Conservation (phyloP, 2,113 vertebrate genomes). For the Leptobrachium ailaonicum region DNA sequence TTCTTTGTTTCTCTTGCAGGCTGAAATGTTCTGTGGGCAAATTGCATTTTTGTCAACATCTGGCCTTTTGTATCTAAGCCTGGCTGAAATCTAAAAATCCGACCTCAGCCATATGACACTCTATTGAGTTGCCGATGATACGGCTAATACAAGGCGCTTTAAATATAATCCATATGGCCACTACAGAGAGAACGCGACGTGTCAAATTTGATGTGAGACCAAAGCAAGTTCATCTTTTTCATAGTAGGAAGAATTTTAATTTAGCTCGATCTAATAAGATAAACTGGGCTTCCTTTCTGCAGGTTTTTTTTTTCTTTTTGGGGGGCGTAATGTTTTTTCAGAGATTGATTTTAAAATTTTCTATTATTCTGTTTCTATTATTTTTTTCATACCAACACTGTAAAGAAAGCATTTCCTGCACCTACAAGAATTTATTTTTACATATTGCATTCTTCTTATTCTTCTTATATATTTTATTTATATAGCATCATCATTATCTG, state of each 20-base stretch:
- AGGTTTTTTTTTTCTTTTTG: too few species aligned
- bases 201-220: background rate
- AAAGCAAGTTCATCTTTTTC: background rate
- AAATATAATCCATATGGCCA: conserved; percentile 31
- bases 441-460: too few species aligned
- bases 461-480: too few species aligned
- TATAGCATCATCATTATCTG: too few species aligned
- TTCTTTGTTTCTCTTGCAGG: conserved; percentile 26
- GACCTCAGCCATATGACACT: conserved; percentile 35
- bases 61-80: conserved; percentile 32
- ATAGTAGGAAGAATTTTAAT: background rate
- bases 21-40: conserved; percentile 23
- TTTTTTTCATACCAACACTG: too few species aligned
- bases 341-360: too few species aligned
- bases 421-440: too few species aligned
- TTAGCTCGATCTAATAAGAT: background rate
- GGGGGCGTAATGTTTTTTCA: too few species aligned
- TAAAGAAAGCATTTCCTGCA: too few species aligned
- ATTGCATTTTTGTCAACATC: conserved; percentile 41
- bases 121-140: conserved; percentile 26
- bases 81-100: conserved; percentile 14
- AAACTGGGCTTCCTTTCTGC: too few species aligned
- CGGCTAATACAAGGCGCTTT: conserved; percentile 27
- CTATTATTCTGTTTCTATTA: too few species aligned
- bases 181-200: background rate